Base-by-base conservation (phyloP, 2,888 invertebrate species). In the Aproaerema taeniolella region DNA sequence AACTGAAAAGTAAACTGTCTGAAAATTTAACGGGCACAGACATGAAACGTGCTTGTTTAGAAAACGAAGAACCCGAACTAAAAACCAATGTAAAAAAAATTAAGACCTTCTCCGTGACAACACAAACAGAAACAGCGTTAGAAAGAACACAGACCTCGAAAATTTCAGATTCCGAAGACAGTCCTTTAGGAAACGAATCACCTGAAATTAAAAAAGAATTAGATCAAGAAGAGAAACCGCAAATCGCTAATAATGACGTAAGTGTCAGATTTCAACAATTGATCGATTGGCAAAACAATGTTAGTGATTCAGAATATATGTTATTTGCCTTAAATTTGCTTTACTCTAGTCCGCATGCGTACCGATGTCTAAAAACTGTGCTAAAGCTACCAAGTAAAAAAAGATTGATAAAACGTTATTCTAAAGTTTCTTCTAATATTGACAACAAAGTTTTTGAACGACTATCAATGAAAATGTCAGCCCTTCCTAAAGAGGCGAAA, bases 321-420 rank as follows among this genome's bases (percentile, higher is more conserved):
- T 40, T 43, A 12, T 49, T 33, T 29, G 43, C 43, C 26, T 41
- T 46, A 12, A 42, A 48, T 38, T 41, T 46, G 34, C 42, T 45
- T 25, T 36, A 32, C 32, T 33, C 20, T 28, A 45, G 46, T 16
- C 45, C 46, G 38, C 38, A 45, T 35, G 43, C 47, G 7, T 43
- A 47, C 36, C 38, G 34, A 10, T 42, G 32, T 16, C 2, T 32
- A 2, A 17, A 32, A 17, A 32, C 32, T 6, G 2, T 20, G 6
- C 12, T 32, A n/a, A 17, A 11, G 2, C 32, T 32, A 4, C 32
- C 32, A 3, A 32, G 7, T 6, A 12, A 32, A 32, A 11, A 2
- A 14, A 32, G 20, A 11, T 10, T 31, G 10, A 15, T 16, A 8
- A 17, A 9, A 31, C 2, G 15, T n/a, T 16, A 31, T 2, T 16